phyloP scores from a whole-genome alignment of 2,888 invertebrate genomes.

The Incurvaria masculella region DNA sequence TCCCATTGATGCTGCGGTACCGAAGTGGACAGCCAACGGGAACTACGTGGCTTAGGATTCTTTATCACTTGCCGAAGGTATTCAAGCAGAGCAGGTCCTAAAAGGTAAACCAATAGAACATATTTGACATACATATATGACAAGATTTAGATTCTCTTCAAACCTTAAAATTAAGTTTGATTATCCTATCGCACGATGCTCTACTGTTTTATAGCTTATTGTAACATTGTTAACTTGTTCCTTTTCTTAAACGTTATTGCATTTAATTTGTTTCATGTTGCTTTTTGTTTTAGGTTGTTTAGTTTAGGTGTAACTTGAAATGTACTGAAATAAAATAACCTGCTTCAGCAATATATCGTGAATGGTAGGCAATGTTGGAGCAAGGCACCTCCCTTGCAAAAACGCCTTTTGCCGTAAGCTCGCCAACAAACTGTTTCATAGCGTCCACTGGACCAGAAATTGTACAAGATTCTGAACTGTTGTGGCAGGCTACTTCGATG shows the following conservation, averaged over 20 bases:
- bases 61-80: slow-evolving; percentile 6
- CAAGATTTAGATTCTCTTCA: too few relatives aligned
- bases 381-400: slow-evolving; percentile 55
- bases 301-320: too few relatives aligned
- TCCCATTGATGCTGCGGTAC: slow-evolving; percentile 61
- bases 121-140: too few relatives aligned
- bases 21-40: slow-evolving; percentile 10
- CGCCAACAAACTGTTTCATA: slow-evolving; percentile 43
- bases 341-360: slow-evolving; percentile 64
- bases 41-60: slow-evolving; percentile 8
- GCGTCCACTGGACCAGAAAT: slow-evolving; percentile 62
- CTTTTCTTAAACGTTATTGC: too few relatives aligned
- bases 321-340: slow-evolving; percentile 17
- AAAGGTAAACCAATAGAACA: too few relatives aligned
- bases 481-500: slow-evolving; percentile 69
- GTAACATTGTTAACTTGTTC: too few relatives aligned
- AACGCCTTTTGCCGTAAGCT: slow-evolving; percentile 29
- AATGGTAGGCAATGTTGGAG: slow-evolving; percentile 79
- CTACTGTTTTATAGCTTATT: too few relatives aligned
- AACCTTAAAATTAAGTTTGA: too few relatives aligned
- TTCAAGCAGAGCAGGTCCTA: slow-evolving; percentile 4
- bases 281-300: too few relatives aligned
- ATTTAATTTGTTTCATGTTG: too few relatives aligned
- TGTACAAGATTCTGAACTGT: slow-evolving; percentile 65
- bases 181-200: too few relatives aligned